Percentiles rank a stretch among this genome's conserved stretches.
Conservation (phyloP, 2,888 invertebrate genomes). For the Lycocerus yunnanus region DNA sequence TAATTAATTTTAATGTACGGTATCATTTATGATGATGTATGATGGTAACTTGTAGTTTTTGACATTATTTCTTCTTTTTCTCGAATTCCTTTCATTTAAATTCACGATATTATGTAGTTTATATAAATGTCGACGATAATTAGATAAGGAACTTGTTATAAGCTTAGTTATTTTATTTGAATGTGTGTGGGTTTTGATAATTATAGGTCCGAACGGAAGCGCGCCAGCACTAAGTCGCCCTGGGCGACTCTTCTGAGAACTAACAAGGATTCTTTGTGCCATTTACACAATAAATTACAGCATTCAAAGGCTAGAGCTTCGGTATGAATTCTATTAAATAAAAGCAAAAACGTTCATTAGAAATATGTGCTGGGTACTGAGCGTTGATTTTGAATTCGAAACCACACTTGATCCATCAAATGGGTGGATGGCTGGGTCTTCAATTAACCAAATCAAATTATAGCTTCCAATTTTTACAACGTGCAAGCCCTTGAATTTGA, state of each 20-base stretch:
- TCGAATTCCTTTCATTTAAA: not conserved
- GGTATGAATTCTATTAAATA: not conserved
- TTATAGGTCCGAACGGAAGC: constrained; percentile 52
- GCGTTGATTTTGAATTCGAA: not conserved
- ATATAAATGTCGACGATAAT: constrained; percentile 38
- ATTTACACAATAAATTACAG: constrained; percentile 44
- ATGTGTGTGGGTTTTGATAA: constrained; percentile 52
- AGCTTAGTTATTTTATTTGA: constrained; percentile 38
- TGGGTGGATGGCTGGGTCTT: not conserved
- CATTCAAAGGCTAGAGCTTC: constrained; percentile 27
- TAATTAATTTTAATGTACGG: not conserved
- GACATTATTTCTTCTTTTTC: not conserved
- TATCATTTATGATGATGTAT: not conserved
- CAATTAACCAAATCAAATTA: not conserved
- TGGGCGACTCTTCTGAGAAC: constrained; percentile 50
- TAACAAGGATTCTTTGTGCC: constrained; percentile 53
- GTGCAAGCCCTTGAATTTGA: not conserved
- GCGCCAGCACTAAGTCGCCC: constrained; percentile 35
- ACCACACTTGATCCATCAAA: not conserved
- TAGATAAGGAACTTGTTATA: constrained; percentile 41
- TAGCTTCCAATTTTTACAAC: not conserved
- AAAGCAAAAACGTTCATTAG: not conserved
- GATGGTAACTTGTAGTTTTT: not conserved
- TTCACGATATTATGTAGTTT: constrained; percentile 13
- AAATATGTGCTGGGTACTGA: not conserved